Evolutionary conservation across 2,797 vertebrate species (phyloP), one percentile per base, ranked within the genome.

Genomic region (Poecile montanus): DNA sequence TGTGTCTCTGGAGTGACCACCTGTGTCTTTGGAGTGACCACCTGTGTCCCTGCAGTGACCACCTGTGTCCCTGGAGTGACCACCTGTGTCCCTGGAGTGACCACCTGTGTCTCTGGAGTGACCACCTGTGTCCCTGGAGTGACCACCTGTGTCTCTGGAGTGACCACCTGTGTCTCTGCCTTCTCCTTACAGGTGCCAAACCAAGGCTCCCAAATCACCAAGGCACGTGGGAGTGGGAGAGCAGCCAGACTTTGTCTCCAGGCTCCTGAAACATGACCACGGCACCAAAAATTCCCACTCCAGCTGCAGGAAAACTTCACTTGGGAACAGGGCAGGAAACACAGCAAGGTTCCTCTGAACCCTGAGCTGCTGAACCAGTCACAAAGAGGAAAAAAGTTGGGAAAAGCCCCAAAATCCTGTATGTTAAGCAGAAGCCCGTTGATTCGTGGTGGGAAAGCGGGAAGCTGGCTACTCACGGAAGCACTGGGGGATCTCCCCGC

Each of bases 401-500:
- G 3, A 32, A 36, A 58, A 32, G 4, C 15, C 32, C 13, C 17
- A 4, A 44, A 51, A 16, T 0, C 1, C 2, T 2, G 45, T 15
- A 38, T 27, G 75, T 45, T 10, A 4, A 44, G 12, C 68, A 4
- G 1, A 19, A 6, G 0, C 4, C 58, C 7, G 20, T 16, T 5
- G 44, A 4, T 19, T 9, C 0, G 30, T 4, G 45, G 44, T 7
- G 53, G 62, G 2, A 32, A 11, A 22, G 22, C 1, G 3, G 47
- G 71, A 23, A 23, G 26, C 1, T 26, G 6, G 36, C 48, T 27
- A 97, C 99, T 99, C 98, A 99, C 99, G 99, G 91, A 99, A 99
- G 95, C 99, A 99, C 96, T 99, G 99, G 3, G 99, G 99, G 74
- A 98, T 98, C 84, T 99, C 99, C 57, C 99, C 99, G 2, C 98